Evolutionary conservation across 2,113 vertebrate species (phyloP), one percentile per base, ranked within the genome.

Genomic region (Dipodomys spectabilis): DNA sequence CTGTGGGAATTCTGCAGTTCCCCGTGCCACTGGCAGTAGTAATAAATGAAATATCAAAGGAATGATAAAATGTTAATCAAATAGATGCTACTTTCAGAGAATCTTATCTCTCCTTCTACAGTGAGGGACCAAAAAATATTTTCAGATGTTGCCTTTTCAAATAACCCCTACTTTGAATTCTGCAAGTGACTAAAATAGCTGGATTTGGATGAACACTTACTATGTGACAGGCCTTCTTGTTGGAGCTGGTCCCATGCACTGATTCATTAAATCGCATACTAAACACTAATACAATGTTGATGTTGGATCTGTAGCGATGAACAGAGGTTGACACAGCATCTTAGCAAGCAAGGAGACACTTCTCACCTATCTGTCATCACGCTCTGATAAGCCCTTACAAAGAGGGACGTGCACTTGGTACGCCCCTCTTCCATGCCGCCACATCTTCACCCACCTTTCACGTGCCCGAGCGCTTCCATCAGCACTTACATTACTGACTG

Each of bases 21-120:
- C 32, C 65, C 23, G 4, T 73, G 39, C 32, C 71, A 71, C 22
- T 90, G 49, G 69, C 28, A 60, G 30, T 62, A 71, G 71, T 87
- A 86, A 75, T 83, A 75, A 90, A 74, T 85, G 75, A 93, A 92
- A 84, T 77, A 93, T 64, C 94, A 92, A 87, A 18, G 20, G 60
- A 64, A 44, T 78, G 53, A 80, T 87, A 64, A 87, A 90, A 93
- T 79, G 57, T 90, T 94, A 86, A 93, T 90, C 71, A 74, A 45
- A 90, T 84, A 25, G 90, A 75, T 44, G 13, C 53, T 82, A 53
- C 78, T 27, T 57, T 7, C 65, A 73, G 11, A 62, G 95, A 75
- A 11, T 49, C 57, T 88, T 82, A 69, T 65, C 35, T 78, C 62
- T 35, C 65, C 2, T 39, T 39, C 39, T 19, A 93, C 83, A 86